Evolutionary conservation across 2,113 vertebrate genomes (phyloP), one percentile per base, ranked within the genome.

Genomic region (Cheirogaleus medius): DNA sequence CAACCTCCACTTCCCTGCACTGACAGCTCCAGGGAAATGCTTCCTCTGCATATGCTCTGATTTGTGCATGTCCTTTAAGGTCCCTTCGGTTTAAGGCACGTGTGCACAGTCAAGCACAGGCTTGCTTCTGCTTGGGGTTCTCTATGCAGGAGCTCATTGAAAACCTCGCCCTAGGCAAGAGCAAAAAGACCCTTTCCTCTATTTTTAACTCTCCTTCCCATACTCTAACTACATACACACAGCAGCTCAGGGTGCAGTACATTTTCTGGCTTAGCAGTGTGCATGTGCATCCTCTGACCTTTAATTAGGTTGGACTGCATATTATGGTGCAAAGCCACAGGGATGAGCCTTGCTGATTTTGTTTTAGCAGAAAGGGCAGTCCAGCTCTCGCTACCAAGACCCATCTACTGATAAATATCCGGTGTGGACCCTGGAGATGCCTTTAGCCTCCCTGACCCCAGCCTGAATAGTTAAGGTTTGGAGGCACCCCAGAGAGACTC

Each of bases 251-350:
- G 23, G 56, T 34, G 90, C 0, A 52, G 74, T 14, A 25, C 85
- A 82, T 94, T 95, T 88, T 94, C 87, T 95, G 90, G 84, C n/a
- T 94, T 77, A 34, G 81, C 54, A 64, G 76, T 44, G 42, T 52
- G 13, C 42, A 29, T 8, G 54, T 42, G n/a, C 9, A 76, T 29
- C 21, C 60, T 88, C 58, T 54, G 58, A 52, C n/a, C 91, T 98
- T 95, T 95, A 96, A 87, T 95, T 95, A 94, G 18, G 2, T 3
- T 34, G 44, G 4, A 92, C 4, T 71, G 37, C 63, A 92, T 54
- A 56, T 77, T 87, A 81, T 84, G 68, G 8, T 74, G 21, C 63
- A 97, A 89, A 95, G 68, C 85, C 85, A 73, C 80, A 77, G 71
- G 29, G 71, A 20, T 71, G 64, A 90, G 60, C 54, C 37, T 87